phyloP scores from a whole-genome alignment of 1,140 invertebrate genomes.

The Probaryconus sp. region DNA sequence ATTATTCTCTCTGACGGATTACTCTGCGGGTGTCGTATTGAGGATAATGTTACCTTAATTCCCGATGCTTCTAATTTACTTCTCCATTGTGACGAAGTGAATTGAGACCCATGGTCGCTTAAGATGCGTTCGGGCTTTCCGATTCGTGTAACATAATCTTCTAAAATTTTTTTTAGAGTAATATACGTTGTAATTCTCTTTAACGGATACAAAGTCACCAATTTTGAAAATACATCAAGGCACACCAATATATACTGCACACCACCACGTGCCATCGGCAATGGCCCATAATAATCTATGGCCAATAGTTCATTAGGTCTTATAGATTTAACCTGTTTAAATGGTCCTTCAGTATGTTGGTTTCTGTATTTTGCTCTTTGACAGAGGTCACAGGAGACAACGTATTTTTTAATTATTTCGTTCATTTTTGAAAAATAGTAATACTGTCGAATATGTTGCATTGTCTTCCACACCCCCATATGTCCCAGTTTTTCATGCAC shows the following conservation, averaged over 20 bases:
- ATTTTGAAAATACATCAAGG: constrained; percentile 62
- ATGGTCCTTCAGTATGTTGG: constrained; percentile 1
- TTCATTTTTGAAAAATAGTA: constrained; percentile 60
- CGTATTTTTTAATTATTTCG: constrained; percentile 27
- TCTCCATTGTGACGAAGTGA: constrained; percentile 44
- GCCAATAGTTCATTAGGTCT: constrained; percentile 61
- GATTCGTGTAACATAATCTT: constrained; percentile 52
- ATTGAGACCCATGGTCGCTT: no score
- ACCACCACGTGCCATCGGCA: constrained; percentile 45
- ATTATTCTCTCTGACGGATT: no score
- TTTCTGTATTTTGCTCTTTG: constrained; percentile 14
- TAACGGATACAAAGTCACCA: constrained; percentile 7
- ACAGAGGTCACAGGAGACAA: constrained; percentile 51
- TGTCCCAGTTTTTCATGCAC: constrained; percentile 65
- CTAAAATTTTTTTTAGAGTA: constrained; percentile 19
- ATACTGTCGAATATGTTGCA: constrained; percentile 50
- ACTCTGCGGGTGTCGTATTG: no score
- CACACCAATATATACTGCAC: constrained; percentile 63
- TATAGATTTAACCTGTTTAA: constrained; percentile 10
- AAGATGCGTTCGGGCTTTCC: constrained; percentile 20
- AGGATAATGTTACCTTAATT: constrained; percentile 50
- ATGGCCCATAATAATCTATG: constrained; percentile 63
- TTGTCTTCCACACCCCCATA: constrained; percentile 61
- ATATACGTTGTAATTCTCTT: constrained; percentile 1
- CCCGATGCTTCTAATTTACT: constrained; percentile 40